Evolutionary conservation across 37 sponge, comb jelly and placozoan species (phyloP).

Genomic region (Chondrilla cf. caribensis): DNA sequence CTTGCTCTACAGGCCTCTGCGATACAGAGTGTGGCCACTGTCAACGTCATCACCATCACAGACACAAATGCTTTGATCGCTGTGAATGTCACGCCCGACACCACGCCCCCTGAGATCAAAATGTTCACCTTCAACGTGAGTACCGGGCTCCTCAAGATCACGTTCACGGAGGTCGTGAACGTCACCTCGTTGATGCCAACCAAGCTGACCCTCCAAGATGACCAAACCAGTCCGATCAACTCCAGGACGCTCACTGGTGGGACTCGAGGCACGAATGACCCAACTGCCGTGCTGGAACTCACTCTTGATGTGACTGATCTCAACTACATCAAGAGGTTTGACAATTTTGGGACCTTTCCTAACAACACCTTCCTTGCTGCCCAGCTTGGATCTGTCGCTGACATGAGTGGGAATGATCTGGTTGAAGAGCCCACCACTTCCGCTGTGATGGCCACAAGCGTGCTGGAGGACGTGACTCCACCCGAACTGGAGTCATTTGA

Average conservation of each 20-base stretch:
- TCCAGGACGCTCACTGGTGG: constrained; percentile 54
- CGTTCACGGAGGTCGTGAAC: constrained; percentile 80
- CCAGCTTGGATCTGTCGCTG: constrained; percentile 31
- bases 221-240: background rate
- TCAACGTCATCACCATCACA: constrained; percentile 40
- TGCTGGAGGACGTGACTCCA: constrained; percentile 66
- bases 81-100: constrained; percentile 44
- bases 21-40: constrained; percentile 49
- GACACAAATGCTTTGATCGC: constrained; percentile 54
- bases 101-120: constrained; percentile 39
- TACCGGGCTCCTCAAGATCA: constrained; percentile 51
- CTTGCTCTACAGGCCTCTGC: constrained; percentile 54
- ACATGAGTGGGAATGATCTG: constrained; percentile 64
- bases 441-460: constrained; percentile 38
- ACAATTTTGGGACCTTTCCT: constrained; percentile 58
- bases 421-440: constrained; percentile 17
- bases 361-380: constrained; percentile 61
- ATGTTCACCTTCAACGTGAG: constrained; percentile 72
- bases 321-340: constrained; percentile 67
- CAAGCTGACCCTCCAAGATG: constrained; percentile 54
- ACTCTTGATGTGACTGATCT: constrained; percentile 55
- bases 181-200: constrained; percentile 41
- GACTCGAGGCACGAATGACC: constrained; percentile 30
- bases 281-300: constrained; percentile 49
- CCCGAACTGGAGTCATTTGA: constrained; percentile 60